Percentiles rank a stretch among this genome's conserved stretches.
These are phyloP conservation scores for Solea senegalensis DNA, from an alignment of 2,113 vertebrate species.

Conservation along the genomic window DNA sequence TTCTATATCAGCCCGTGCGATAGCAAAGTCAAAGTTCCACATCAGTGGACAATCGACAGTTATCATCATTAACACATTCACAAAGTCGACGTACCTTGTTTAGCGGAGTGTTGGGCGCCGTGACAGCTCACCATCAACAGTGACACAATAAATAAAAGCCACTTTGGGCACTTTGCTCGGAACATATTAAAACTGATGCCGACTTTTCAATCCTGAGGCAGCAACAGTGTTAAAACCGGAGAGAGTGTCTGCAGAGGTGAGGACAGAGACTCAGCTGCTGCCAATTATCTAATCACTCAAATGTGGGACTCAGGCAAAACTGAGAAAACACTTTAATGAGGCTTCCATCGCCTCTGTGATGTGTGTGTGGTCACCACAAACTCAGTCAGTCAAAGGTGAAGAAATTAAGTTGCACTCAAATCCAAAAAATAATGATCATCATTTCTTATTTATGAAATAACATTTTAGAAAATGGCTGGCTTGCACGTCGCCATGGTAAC, in stretches of 20 bases:
- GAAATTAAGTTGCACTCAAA: too few relatives aligned
- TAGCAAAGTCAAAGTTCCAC: too few relatives aligned
- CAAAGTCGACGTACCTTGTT: conserved; percentile 25
- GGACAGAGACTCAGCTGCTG: conserved; percentile 50
- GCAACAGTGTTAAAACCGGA: background rate
- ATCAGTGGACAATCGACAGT: too few relatives aligned
- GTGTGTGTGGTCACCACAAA: too few relatives aligned
- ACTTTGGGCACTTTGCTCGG: background rate
- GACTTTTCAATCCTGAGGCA: background rate
- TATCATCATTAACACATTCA: too few relatives aligned
- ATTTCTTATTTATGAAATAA: too few relatives aligned
- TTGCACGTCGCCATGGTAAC: too few relatives aligned
- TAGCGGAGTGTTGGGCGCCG: background rate
- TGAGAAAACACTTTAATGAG: background rate
- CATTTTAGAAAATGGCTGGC: too few relatives aligned
- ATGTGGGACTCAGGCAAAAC: background rate
- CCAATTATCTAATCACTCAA: conserved; percentile 53
- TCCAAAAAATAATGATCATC: too few relatives aligned
- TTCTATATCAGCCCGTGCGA: too few relatives aligned
- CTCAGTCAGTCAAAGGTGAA: too few relatives aligned
- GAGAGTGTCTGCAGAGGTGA: background rate
- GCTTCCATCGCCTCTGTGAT: background rate
- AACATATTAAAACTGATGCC: conserved; percentile 30
- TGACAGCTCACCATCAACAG: conserved; percentile 42
- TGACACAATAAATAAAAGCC: conserved; percentile 20